Conservation (phyloP, 2,888 invertebrate species). For the Xylophagus ater region DNA sequence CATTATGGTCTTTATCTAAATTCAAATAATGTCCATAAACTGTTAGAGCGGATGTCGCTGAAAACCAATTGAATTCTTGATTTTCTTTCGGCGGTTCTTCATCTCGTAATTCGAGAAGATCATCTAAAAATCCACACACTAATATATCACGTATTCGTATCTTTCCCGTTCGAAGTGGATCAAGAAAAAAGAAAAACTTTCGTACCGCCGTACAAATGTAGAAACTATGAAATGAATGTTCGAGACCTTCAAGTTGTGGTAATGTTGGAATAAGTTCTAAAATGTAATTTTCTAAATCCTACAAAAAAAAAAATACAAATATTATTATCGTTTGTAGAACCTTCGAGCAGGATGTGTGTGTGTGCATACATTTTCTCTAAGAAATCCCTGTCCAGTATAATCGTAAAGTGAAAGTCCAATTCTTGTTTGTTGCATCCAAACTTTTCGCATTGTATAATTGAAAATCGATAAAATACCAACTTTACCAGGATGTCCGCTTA, state of each 20-base stretch:
- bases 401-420: constrained; percentile 90
- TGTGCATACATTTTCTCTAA: constrained; percentile 59
- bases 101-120: constrained; percentile 77
- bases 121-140: constrained; percentile 67
- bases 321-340: too few species aligned
- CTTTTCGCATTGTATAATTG: constrained; percentile 90
- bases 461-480: constrained; percentile 83
- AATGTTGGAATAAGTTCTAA: constrained; percentile 85
- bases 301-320: constrained; percentile 24
- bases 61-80: constrained; percentile 86
- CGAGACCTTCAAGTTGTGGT: constrained; percentile 78
- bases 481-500: constrained; percentile 68
- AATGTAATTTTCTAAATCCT: constrained; percentile 93
- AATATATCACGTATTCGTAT: constrained; percentile 86
- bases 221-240: constrained; percentile 89
- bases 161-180: constrained; percentile 75
- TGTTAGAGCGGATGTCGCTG: constrained; percentile 73
- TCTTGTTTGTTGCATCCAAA: constrained; percentile 90
- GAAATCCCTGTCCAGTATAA: constrained; percentile 80
- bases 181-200: constrained; percentile 93
- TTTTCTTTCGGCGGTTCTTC: constrained; percentile 72
- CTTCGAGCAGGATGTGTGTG: background rate
- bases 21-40: constrained; percentile 92
- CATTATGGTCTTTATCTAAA: constrained; percentile 88
- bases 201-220: constrained; percentile 93